Evolutionary conservation across 1,140 invertebrate genomes (phyloP), one percentile per base, ranked within the genome.

Genomic region (Drosophila navojoa): DNA sequence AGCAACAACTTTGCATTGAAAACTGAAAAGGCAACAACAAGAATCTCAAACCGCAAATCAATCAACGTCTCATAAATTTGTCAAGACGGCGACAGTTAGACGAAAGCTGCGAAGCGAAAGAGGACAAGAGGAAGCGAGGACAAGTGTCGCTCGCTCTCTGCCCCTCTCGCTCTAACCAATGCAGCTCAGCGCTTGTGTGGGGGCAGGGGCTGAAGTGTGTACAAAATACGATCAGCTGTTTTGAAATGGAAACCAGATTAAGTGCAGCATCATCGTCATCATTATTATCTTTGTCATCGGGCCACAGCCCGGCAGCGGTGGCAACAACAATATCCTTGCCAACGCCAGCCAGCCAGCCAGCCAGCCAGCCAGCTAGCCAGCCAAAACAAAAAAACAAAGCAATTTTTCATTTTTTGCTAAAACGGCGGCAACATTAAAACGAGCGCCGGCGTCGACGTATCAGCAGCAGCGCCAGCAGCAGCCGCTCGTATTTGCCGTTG

Each of bases 31-130:
- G 5, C 27, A 29, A 6, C 27, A 29, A 29, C 27, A 68, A 58
- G 53, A 77, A 54, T 38, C 27, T 32, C 58, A 63, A 71, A 86
- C 87, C 87, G 76, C 87, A 89, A 82, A 90, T 90, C 89, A 89
- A 90, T 90, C 87, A 90, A 87, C 77, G 89, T 90, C 89, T 90
- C 87, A 91, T 90, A 90, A 90, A 90, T 90, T 90, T 90, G 87
- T 90, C 86, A 84, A 70, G 73, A 69, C 69, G 74, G 60, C 76
- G 77, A 90, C 84, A 84, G 61, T 77, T 73, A 77, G 63, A 76
- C 67, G 68, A 82, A 53, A 67, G 64, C 47, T 49, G 40, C 42
- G 32, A 40, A 6, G 13, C n/a, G 38, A 32, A 45, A 32, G 19
- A n/a, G 22, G 40, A 16, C 4, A 45, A 32, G 19, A n/a, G 22